Evolutionary conservation across 2,797 vertebrate species (phyloP), one percentile per base, ranked within the genome.

Genomic region (Gallirallus australis): DNA sequence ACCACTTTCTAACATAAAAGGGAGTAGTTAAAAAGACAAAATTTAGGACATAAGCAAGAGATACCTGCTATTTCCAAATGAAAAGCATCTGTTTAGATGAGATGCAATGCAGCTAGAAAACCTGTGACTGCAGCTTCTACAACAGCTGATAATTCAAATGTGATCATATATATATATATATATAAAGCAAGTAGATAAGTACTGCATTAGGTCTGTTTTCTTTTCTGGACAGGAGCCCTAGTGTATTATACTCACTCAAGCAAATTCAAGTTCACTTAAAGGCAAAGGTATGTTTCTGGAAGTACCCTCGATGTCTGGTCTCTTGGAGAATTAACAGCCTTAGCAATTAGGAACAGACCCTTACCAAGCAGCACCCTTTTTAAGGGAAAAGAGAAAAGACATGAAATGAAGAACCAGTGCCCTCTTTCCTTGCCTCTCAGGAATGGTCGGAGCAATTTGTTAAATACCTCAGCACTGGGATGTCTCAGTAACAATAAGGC

Each of bases 271-370:
- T 56, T 75, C 69, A 94, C 81, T 52, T 75, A 88, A 82, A 31
- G 64, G 30, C 65, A 86, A 88, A 90, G 40, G 65, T 89, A 40
- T n/a, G 42, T 75, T 94, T 83, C 59, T 86, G 48, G 35, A 78
- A 60, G 40, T 86, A 53, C 39, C 64, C 28, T 53, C 45, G 50
- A 45, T 82, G 47, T 69, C 82, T 66, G 75, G 60, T 83, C 80
- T 94, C 87, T 81, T 6, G 1, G 72, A 86, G 76, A 95, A 94
- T 94, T 91, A 92, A 82, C 48, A 73, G 59, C 71, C 73, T 53
- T 15, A 65, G 57, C 82, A 90, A 80, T 73, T n/a, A 83, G 63
- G 80, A 93, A 33, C 25, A 91, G 33, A 95, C 65, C 24, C 40
- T 90, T 76, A 83, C 42, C 61, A 81, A 75, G 65, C 52, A 92